Conservation (phyloP, 2,888 invertebrate species). For the Cephus sareptanus region DNA sequence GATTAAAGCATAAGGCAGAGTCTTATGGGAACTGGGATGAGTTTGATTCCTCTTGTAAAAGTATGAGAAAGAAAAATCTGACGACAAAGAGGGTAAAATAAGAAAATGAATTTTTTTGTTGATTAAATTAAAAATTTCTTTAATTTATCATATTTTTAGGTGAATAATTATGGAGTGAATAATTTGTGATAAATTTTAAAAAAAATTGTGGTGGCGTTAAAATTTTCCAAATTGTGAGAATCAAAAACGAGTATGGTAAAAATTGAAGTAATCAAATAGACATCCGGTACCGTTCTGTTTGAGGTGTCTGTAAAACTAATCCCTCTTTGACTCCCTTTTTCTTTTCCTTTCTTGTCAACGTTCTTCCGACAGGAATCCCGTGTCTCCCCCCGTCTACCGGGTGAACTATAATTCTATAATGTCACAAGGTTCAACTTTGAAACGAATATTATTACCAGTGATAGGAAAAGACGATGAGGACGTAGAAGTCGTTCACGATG, state of each 20-base stretch:
- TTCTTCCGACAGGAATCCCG: constrained; percentile 11
- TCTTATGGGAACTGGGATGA: constrained; percentile 4
- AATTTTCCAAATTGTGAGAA: neutral
- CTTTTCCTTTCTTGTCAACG: constrained; percentile 13
- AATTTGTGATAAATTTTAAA: neutral
- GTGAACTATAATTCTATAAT: neutral
- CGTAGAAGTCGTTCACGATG: constrained; percentile 12
- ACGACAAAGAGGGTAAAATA: neutral
- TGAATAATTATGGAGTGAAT: neutral
- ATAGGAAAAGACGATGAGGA: constrained; percentile 3
- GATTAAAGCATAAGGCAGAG: constrained; percentile 45
- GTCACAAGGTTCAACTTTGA: constrained; percentile 21
- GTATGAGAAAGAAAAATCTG: neutral
- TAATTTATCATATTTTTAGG: neutral
- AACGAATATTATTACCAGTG: constrained; percentile 32
- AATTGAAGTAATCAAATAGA: neutral
- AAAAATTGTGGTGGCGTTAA: too few relatives aligned
- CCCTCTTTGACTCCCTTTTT: neutral
- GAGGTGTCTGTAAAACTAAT: neutral
- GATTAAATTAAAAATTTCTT: neutral
- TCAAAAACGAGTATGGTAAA: neutral
- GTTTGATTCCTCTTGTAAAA: neutral
- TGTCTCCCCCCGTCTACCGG: neutral
- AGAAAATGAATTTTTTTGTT: neutral
- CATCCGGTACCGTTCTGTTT: neutral